phyloP scores from a whole-genome alignment of 2,797 vertebrate genomes.

The Fistularia commersonii region DNA sequence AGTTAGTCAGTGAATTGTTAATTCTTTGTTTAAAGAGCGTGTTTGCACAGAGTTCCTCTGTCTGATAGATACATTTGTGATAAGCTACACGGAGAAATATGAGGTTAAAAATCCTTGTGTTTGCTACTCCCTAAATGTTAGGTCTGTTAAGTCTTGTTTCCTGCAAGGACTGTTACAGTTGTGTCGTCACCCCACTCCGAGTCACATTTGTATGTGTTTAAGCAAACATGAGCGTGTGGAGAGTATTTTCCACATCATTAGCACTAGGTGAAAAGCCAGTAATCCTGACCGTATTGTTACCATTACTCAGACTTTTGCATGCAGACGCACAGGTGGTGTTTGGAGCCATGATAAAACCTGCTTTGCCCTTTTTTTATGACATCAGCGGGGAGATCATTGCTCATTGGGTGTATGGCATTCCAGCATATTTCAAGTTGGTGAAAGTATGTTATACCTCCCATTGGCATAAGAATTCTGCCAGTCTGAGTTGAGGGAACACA shows the following conservation, averaged over 20 bases:
- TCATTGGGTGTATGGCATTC: conserved; percentile 13
- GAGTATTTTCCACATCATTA: conserved; percentile 52
- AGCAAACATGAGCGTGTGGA: conserved; percentile 39
- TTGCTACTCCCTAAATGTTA: not conserved
- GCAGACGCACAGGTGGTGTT: conserved; percentile 14
- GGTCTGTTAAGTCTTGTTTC: conserved; percentile 9
- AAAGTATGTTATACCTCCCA: conserved; percentile 33
- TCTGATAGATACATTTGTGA: no score
- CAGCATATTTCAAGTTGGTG: conserved; percentile 25
- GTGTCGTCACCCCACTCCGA: conserved; percentile 17
- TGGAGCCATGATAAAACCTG: conserved; percentile 17
- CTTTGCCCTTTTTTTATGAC: conserved; percentile 11
- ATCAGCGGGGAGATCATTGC: conserved; percentile 16
- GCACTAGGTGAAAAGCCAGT: conserved; percentile 25
- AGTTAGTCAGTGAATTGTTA: no score
- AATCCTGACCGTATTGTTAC: conserved; percentile 21
- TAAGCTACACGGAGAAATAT: no score
- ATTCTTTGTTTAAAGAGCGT: no score
- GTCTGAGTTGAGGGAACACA: conserved; percentile 11
- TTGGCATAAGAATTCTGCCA: conserved; percentile 39
- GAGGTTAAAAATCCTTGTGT: no score
- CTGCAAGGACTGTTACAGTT: conserved; percentile 19
- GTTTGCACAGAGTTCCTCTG: no score
- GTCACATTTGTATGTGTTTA: conserved; percentile 46
- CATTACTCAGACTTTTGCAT: conserved; percentile 21